These are phyloP conservation scores for Morpho deidamia DNA, from an alignment of 2,888 invertebrate species.

Conservation along the genomic window DNA sequence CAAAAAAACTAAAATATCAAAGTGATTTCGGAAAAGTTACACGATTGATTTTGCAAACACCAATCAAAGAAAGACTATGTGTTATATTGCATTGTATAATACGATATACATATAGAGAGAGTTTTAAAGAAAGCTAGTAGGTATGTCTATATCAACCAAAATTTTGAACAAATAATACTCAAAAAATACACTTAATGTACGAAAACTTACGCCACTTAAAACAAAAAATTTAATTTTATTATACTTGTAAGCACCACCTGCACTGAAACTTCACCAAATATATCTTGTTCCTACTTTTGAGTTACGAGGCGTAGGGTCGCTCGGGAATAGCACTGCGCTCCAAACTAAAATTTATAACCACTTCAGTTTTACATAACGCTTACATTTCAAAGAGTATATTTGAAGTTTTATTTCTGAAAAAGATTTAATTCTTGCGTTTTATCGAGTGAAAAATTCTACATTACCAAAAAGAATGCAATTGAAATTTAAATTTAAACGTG, in stretches of 20 bases:
- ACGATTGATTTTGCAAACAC: too few relatives aligned
- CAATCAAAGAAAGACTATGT: too few relatives aligned
- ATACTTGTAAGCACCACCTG: conserved; percentile 41
- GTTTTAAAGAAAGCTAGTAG: not conserved
- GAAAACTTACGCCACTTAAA: not conserved
- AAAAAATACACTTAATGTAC: not conserved
- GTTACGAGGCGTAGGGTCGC: conserved; percentile 43
- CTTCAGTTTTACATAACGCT: conserved; percentile 20
- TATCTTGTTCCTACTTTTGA: conserved; percentile 52
- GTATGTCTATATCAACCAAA: not conserved
- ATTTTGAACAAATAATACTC: not conserved
- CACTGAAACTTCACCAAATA: conserved; percentile 46
- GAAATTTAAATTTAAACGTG: not conserved
- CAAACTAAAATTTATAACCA: conserved; percentile 23
- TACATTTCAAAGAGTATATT: conserved; percentile 14
- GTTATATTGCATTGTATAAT: too few relatives aligned
- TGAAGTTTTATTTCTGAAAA: conserved; percentile 9
- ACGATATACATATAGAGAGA: too few relatives aligned
- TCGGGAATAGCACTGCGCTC: conserved; percentile 31
- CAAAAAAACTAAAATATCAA: too few relatives aligned
- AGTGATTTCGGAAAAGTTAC: too few relatives aligned
- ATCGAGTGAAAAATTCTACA: not conserved
- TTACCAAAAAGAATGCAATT: too few relatives aligned
- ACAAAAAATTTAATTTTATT: conserved; percentile 8
- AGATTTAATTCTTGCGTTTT: conserved; percentile 1